Evolutionary conservation across 2,113 vertebrate species (phyloP), one percentile per base, ranked within the genome.

Genomic region (Bos javanicus): DNA sequence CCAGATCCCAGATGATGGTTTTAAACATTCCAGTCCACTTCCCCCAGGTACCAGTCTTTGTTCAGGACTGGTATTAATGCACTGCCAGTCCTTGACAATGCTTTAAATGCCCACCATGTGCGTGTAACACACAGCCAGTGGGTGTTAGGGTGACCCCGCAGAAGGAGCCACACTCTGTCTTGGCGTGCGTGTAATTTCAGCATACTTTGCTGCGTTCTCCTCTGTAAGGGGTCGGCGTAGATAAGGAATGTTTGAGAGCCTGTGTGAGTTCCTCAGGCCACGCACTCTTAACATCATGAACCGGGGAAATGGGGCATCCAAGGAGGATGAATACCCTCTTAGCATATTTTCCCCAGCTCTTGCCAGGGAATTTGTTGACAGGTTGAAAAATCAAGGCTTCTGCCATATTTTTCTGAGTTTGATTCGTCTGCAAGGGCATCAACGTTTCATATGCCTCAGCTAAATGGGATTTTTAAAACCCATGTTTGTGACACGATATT

Each of bases 361-460:
- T 28, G 23, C 21, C 87, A 60, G 67, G 11, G 43, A 82, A 16
- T 21, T 92, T 13, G 2, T n/a, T 39, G 21, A 39, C 39, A 90
- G 48, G 76, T 33, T 67, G 60, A 67, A 94, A 96, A 89, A 50
- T 14, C 39, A 83, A 91, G 59, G 26, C 12, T 62, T 91, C 92
- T 54, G 16, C 52, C 26, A 2, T 1, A 5, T 71, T n/a, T 96
- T 30, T 85, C 81, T 60, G 50, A 80, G 33, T 62, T 57, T 93
- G 81, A 87, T 50, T 84, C 62, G 57, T 92, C 17, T 16, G 21
- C 10, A 36, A 60, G 67, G 56, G 56, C 87, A 88, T 88, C 96
- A 93, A 92, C 26, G 93, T 93, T 97, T 93, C 92, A 86, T 93
- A 87, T n/a, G 13, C 54, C 71, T 96, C 43, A 50, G 57, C 89